These are phyloP conservation scores for Limanda limanda DNA, from an alignment of 2,113 vertebrate genomes.

Conservation along the genomic window DNA sequence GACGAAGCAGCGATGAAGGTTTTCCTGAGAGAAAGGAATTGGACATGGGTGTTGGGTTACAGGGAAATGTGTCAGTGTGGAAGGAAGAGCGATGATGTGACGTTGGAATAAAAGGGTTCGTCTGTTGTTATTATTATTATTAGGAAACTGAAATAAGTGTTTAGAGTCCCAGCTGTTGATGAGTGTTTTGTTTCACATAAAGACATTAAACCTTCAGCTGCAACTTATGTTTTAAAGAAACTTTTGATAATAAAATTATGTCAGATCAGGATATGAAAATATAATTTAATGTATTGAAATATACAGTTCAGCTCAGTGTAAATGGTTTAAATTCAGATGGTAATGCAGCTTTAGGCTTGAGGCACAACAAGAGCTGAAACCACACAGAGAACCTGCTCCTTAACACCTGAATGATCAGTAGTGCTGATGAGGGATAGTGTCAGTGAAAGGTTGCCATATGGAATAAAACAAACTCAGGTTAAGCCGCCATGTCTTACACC, in stretches of 20 bases:
- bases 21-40: neutral
- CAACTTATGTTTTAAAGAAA: neutral
- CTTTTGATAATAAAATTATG: neutral
- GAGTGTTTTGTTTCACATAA: no score
- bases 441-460: conserved; percentile 57
- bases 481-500: conserved; percentile 76
- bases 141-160: neutral
- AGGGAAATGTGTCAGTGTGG: no score
- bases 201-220: no score
- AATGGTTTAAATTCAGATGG: neutral
- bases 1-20: no score
- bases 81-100: no score
- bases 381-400: conserved; percentile 52
- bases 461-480: conserved; percentile 60
- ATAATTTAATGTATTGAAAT: neutral
- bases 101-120: no score
- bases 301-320: neutral
- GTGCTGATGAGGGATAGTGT: conserved; percentile 28
- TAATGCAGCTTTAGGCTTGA: neutral
- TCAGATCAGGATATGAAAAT: no score
- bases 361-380: neutral
- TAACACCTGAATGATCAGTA: conserved; percentile 27
- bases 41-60: neutral
- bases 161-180: no score
- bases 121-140: neutral